Evolutionary conservation across 2,113 vertebrate species (phyloP).

Genomic region (Empidonax alnorum): DNA sequence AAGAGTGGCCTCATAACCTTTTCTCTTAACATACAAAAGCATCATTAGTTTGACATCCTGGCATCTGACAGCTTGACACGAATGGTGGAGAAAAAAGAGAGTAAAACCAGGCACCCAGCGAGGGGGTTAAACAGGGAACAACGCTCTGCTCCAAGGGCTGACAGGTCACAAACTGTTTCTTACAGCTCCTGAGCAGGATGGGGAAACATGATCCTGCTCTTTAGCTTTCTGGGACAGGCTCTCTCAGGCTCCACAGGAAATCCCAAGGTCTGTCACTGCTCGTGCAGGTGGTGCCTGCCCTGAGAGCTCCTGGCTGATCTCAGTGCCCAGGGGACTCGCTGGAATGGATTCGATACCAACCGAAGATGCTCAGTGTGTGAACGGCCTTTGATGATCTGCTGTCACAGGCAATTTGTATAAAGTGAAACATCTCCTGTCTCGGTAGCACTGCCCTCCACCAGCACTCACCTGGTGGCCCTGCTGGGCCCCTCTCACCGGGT

Average conservation of each 20-base stretch:
- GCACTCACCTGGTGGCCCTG: slow-evolving; percentile 81
- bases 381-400: background rate
- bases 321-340: background rate
- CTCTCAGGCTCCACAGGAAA: background rate
- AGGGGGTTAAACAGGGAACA: background rate
- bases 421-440: background rate
- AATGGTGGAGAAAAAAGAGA: background rate
- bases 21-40: background rate
- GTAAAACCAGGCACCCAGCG: background rate
- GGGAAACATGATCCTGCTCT: slow-evolving; percentile 18
- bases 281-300: background rate
- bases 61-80: slow-evolving; percentile 11
- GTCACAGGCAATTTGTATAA: background rate
- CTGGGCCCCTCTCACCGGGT: slow-evolving; percentile 75
- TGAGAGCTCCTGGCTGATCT: background rate
- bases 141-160: background rate
- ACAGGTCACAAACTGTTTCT: background rate
- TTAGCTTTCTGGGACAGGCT: slow-evolving; percentile 17
- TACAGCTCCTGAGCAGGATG: slow-evolving; percentile 9
- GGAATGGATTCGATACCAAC: background rate
- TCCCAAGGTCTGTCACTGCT: background rate
- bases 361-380: background rate
- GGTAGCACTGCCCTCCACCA: background rate
- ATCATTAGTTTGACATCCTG: slow-evolving; percentile 2
- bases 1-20: background rate